These are phyloP conservation scores for Chrysotoxum bicinctum DNA, from an alignment of 2,888 invertebrate species.

Conservation along the genomic window DNA sequence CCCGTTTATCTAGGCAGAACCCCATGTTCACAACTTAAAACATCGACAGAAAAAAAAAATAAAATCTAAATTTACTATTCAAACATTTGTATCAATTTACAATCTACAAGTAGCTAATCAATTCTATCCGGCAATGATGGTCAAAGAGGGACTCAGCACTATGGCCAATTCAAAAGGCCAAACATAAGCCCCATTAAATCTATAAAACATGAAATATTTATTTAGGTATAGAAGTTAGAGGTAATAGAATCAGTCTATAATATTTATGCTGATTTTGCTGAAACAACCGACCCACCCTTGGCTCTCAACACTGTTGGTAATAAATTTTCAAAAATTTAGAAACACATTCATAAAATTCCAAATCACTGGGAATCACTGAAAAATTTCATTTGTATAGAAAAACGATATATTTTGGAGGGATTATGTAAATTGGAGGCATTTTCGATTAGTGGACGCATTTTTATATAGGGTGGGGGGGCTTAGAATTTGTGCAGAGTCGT, in stretches of 20 bases:
- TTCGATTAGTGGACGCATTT: slow-evolving; percentile 67
- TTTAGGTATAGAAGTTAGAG: not conserved
- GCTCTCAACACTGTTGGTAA: not conserved
- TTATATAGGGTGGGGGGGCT: slow-evolving; percentile 38
- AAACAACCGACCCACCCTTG: too few species aligned
- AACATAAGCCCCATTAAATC: not conserved
- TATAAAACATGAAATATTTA: not conserved
- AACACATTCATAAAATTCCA: slow-evolving; percentile 14
- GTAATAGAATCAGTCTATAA: not conserved
- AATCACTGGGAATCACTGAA: not conserved
- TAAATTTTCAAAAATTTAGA: slow-evolving; percentile 13
- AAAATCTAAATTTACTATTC: slow-evolving; percentile 38
- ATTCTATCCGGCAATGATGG: slow-evolving; percentile 33
- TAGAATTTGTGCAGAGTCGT: slow-evolving; percentile 42
- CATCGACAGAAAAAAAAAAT: not conserved
- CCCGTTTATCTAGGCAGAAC: too few species aligned
- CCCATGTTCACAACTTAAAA: not conserved
- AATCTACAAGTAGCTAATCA: slow-evolving; percentile 71
- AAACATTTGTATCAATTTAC: slow-evolving; percentile 50
- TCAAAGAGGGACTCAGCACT: not conserved
- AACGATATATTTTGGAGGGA: slow-evolving; percentile 62
- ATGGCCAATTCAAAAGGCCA: not conserved
- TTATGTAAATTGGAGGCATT: slow-evolving; percentile 66
- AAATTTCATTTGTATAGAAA: slow-evolving; percentile 13
- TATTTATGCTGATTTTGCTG: not conserved